A percentile compares a stretch with the other conserved stretches of the same genome.
Evolutionary conservation across 2,113 vertebrate species (phyloP).

Genomic region (Tachuris rubrigastra): DNA sequence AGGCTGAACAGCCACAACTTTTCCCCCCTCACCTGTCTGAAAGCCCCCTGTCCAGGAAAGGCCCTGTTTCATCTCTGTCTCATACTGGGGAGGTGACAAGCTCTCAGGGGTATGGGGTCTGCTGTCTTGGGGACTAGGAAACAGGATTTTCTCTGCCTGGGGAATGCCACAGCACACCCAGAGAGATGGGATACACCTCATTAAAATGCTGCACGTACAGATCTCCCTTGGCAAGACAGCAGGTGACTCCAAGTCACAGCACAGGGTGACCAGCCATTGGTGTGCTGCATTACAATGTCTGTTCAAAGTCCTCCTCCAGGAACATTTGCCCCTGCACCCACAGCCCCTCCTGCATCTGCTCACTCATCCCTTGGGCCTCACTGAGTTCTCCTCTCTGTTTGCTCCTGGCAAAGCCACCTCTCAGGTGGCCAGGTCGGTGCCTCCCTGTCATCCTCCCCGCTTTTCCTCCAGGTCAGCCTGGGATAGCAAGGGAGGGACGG

Average conservation of each 20-base stretch:
- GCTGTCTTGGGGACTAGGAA: not conserved
- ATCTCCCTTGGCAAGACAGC: not conserved
- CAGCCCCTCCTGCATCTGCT: not conserved
- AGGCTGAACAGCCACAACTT: not conserved
- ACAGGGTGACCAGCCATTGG: not conserved
- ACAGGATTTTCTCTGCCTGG: rapidly evolving
- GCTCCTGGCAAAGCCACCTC: not conserved
- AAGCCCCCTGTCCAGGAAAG: not conserved
- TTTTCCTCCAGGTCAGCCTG: not conserved
- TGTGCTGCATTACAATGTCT: not conserved
- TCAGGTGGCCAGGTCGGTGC: not conserved
- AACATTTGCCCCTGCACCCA: not conserved
- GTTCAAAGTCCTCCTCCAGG: not conserved
- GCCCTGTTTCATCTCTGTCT: rapidly evolving
- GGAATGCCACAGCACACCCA: not conserved
- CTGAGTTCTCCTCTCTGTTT: not conserved
- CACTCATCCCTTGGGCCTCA: not conserved
- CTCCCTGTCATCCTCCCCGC: rapidly evolving
- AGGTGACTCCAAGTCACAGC: not conserved
- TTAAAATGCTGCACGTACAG: not conserved
- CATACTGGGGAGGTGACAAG: not conserved
- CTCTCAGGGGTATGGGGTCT: not conserved
- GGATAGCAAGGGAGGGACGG: not conserved
- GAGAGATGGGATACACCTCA: not conserved
- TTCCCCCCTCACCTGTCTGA: not conserved